Evolutionary conservation across 2,888 invertebrate genomes (phyloP).

Genomic region (Calameuta idolon): DNA sequence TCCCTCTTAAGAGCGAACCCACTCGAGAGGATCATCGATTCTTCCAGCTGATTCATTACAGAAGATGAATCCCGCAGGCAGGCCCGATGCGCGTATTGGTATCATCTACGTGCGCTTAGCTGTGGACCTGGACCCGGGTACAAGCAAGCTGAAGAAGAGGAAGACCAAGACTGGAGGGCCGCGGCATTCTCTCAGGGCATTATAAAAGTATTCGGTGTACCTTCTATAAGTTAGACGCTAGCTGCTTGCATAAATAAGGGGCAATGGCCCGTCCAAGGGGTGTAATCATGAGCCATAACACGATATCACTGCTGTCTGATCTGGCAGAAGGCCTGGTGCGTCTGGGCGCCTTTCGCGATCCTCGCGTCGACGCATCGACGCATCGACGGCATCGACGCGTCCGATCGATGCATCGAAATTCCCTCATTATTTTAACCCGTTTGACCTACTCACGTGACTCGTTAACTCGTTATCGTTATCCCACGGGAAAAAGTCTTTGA

Average conservation of each 20-base stretch:
- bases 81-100: too few species aligned
- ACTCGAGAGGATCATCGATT: too few species aligned
- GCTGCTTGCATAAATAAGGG: constrained; percentile 41
- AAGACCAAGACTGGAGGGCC: not conserved
- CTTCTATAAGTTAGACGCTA: constrained; percentile 18
- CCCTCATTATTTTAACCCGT: constrained; percentile 38
- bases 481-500: too few species aligned
- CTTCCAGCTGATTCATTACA: too few species aligned
- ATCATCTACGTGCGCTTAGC: too few species aligned
- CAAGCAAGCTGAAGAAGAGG: constrained; percentile 6
- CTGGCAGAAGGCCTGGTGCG: constrained; percentile 20
- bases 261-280: constrained; percentile 34
- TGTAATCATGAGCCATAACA: constrained; percentile 51
- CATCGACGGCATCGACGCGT: too few species aligned
- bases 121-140: constrained; percentile 3
- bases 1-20: too few species aligned
- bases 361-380: too few species aligned
- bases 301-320: constrained; percentile 45
- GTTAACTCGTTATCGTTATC: constrained; percentile 25
- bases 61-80: too few species aligned
- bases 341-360: not conserved
- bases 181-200: constrained; percentile 1
- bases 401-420: constrained; percentile 8
- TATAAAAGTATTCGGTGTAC: constrained; percentile 23
- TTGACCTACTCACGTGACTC: constrained; percentile 38